Evolutionary conservation across 2,888 invertebrate species (phyloP).

Genomic region (Tetanocera ferruginea): DNA sequence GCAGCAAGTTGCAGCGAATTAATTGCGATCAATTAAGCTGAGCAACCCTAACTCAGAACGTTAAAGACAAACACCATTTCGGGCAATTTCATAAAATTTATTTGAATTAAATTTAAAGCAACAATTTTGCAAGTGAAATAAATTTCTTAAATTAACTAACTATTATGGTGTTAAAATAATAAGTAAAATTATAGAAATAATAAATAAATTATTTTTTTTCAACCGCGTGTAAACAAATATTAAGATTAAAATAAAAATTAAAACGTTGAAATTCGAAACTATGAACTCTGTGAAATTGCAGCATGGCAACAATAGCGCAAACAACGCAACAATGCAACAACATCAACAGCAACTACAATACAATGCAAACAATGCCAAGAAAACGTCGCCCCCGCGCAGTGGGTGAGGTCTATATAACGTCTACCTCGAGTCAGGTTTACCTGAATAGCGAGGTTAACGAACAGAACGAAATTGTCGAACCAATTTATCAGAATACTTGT

Average conservation of each 20-base stretch:
- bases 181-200: too few species aligned
- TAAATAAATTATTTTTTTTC: too few species aligned
- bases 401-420: constrained; percentile 68
- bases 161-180: too few species aligned
- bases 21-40: constrained; percentile 15
- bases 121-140: too few species aligned
- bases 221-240: not conserved
- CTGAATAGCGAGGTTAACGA: constrained; percentile 57
- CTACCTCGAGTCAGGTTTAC: constrained; percentile 64
- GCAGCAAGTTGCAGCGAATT: not conserved
- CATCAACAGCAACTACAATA: constrained; percentile 44
- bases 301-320: constrained; percentile 40
- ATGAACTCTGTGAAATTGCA: constrained; percentile 38
- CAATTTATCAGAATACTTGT: constrained; percentile 64
- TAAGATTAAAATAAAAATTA: not conserved
- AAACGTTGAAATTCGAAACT: constrained; percentile 34
- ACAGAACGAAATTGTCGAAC: constrained; percentile 55
- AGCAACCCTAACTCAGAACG: not conserved
- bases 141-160: too few species aligned
- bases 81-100: not conserved
- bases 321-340: constrained; percentile 43
- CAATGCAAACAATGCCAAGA: constrained; percentile 63
- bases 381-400: constrained; percentile 67
- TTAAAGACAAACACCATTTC: not conserved
- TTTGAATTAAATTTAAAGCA: too few species aligned